Percentiles rank a stretch among this genome's conserved stretches.
Conservation (phyloP, 2,797 vertebrate species). For the Trachops cirrhosus region DNA sequence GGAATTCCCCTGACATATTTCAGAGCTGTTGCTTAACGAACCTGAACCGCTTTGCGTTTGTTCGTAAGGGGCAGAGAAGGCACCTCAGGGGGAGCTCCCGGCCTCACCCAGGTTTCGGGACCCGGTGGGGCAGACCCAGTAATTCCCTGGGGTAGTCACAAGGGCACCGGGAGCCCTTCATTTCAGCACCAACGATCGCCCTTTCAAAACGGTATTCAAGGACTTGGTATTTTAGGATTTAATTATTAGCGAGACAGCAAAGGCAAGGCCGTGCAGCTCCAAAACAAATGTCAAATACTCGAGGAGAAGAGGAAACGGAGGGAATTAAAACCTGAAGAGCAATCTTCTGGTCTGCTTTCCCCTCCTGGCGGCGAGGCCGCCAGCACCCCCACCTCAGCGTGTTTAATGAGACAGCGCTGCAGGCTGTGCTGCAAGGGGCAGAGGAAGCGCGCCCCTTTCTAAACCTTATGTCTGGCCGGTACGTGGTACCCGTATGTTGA, state of each 20-base stretch:
- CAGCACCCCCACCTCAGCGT: accelerated
- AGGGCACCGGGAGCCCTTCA: not conserved
- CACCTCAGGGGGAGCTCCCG: not conserved
- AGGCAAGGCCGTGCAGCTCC: not conserved
- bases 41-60: constrained; percentile 34
- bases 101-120: not conserved
- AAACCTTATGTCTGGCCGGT: not conserved
- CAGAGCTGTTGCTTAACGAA: not conserved
- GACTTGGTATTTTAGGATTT: constrained; percentile 32
- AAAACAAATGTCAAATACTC: not conserved
- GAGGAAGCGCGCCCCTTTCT: not conserved
- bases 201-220: constrained; percentile 15
- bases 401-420: not conserved
- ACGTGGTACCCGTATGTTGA: too few species aligned
- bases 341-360: not conserved
- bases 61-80: not conserved
- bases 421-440: not conserved
- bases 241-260: not conserved
- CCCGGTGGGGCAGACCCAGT: not conserved
- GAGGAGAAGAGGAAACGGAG: not conserved
- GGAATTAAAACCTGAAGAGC: not conserved
- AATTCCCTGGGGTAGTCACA: not conserved
- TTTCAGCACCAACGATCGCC: not conserved
- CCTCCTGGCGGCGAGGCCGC: accelerated
- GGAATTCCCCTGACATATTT: not conserved